Evolutionary conservation across 2,888 invertebrate genomes (phyloP), one percentile per base, ranked within the genome.

Genomic region (Agonopterix subpropinquella): DNA sequence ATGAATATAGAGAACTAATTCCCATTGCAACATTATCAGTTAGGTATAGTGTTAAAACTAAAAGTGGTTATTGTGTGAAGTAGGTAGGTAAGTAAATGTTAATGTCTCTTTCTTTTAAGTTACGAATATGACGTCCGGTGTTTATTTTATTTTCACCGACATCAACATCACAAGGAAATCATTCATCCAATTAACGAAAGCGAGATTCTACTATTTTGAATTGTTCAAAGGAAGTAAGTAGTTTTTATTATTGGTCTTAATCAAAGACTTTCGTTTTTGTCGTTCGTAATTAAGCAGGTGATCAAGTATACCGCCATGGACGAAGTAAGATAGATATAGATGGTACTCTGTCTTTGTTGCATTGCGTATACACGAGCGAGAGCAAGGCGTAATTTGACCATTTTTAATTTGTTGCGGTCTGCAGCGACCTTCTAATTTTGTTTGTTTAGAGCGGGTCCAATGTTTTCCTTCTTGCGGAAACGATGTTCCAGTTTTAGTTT

Each of bases 401-500:
- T 28, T 28, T 1, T 1, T 4, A 28, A 28, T 28, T 28, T 28
- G 28, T 28, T 7, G 28, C 28, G 28, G 28, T 1, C 28, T 28
- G 28, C 28, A 28, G 28, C 28, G 28, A 28, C 28, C 28, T 36
- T 41, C 15, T 43, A 45, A 43, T 47, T 52, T n/a, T 36, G 44
- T 52, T 45, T 47, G 41, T 52, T 49, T 52, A 35, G 41, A 36
- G 37, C 11, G 28, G 42, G 18, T 9, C 15, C 39, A 45, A 36
- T 41, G 48, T 41, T 41, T 59, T 58, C 56, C 53, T 54, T 49
- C 53, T 36, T 54, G 51, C 73, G 76, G 75, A 77, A 73, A 72
- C 73, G 55, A 56, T 59, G 72, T 50, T 57, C 75, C 52, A 71
- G 65, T 67, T 77, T 58, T 53, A 48, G 48, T 56, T 60, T 53